Evolutionary conservation across 2,888 invertebrate species (phyloP), one percentile per base, ranked within the genome.

Genomic region (Dusona sp.): DNA sequence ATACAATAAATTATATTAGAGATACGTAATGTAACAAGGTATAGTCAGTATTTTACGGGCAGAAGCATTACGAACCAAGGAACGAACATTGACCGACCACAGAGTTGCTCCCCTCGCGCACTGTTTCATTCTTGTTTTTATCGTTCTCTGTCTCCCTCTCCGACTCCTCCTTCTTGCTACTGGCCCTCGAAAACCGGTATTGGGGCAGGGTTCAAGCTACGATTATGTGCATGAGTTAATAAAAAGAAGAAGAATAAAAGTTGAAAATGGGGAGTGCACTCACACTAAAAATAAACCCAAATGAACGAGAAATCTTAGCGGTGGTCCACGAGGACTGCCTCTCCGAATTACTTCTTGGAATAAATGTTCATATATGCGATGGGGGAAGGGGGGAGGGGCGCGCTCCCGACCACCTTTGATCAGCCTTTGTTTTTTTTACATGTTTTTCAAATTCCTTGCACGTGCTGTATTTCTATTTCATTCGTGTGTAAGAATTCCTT

Each of bases 181-280:
- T 48, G 65, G 51, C 48, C 36, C 77, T 38, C 72, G 38, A 79
- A 82, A 86, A 86, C 86, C 83, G 83, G 86, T 83, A 86, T 79
- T 29, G 65, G 79, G 57, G 36, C 65, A 36, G 45, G 29, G 36
- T 57, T 67, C 29, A 29, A 74, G 67, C 29, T 16, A 29, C 61
- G 61, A 61, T 61, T 29, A 16, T 70, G 72, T 38, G n/a, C 36
- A 78, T 36, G 57, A 72, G 42, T 19, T n/a, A 74, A 61, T 42
- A 33, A n/a, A 78, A 78, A 45, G 61, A 78, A 78, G 36, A 25
- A 82, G 64, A 68, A 29, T 54, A 78, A 85, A 68, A 72, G 25
- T 38, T 29, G 48, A 38, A 54, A 22, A 29, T 11, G 68, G n/a
- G 19, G 22, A 70, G 25, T 19, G 48, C 22, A 13, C n/a, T 0